phyloP scores from a whole-genome alignment of 2,797 vertebrate genomes.

The Erithacus rubecula region DNA sequence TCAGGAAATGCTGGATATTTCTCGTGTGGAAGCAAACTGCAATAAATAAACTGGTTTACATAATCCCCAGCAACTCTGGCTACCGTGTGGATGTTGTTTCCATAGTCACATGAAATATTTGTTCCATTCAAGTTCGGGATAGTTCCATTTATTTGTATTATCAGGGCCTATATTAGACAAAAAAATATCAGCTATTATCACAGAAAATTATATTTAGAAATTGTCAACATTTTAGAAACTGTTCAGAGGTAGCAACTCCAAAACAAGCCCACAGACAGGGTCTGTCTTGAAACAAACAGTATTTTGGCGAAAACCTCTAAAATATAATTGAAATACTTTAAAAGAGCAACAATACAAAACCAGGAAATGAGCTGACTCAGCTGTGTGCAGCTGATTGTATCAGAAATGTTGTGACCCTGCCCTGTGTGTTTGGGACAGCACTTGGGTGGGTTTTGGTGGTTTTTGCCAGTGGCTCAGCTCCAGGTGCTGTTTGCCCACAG shows the following conservation, averaged over 20 bases:
- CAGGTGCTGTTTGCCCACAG: neutral
- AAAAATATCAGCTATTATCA: neutral
- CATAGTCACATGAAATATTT: constrained; percentile 89
- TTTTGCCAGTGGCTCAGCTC: neutral
- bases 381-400: neutral
- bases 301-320: neutral
- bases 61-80: constrained; percentile 84
- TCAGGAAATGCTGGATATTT: constrained; percentile 78
- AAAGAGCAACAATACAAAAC: neutral
- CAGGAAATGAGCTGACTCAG: neutral
- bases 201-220: neutral
- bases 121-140: constrained; percentile 88
- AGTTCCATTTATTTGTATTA: constrained; percentile 92
- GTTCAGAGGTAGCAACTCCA: neutral
- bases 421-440: neutral
- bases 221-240: neutral
- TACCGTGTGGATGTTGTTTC: constrained; percentile 76
- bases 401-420: neutral
- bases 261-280: neutral
- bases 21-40: constrained; percentile 83
- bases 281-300: neutral
- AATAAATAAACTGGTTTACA: constrained; percentile 86
- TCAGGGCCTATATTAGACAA: constrained; percentile 76
- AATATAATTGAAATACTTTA: neutral
- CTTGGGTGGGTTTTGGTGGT: neutral